Conservation (phyloP, 2,797 vertebrate genomes). For the Apogon hyalosoma region DNA sequence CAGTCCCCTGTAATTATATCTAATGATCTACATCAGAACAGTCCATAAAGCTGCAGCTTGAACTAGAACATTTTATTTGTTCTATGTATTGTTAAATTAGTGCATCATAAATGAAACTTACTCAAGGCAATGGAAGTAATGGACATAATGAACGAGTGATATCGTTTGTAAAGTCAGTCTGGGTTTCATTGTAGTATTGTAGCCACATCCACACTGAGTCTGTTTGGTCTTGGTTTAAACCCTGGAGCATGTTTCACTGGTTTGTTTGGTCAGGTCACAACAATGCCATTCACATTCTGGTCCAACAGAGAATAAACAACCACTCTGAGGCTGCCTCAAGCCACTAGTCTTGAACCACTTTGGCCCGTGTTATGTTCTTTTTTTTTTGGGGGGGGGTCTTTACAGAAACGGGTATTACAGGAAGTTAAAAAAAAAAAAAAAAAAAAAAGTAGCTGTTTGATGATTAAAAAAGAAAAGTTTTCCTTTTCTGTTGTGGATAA, state of each 20-base stretch:
- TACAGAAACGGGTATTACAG: no score
- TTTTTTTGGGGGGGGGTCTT: no score
- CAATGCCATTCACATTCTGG: background rate
- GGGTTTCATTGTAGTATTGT: background rate
- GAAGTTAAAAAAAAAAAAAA: no score
- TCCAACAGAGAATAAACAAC: slow-evolving; percentile 16
- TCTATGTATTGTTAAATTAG: slow-evolving; percentile 10
- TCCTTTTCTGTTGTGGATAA: no score
- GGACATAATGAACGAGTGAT: background rate
- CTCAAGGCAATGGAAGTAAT: background rate
- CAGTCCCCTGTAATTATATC: slow-evolving; percentile 7
- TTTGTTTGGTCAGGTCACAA: slow-evolving; percentile 17
- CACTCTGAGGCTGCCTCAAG: background rate
- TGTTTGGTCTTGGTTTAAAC: background rate
- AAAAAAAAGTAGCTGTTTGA: no score
- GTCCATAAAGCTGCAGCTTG: background rate
- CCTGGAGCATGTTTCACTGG: slow-evolving; percentile 7
- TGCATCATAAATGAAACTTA: background rate
- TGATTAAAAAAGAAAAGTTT: no score
- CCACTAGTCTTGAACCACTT: slow-evolving; percentile 3
- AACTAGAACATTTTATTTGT: background rate
- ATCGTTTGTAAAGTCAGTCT: slow-evolving; percentile 3
- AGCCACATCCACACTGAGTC: background rate
- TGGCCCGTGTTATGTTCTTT: background rate
- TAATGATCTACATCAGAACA: slow-evolving; percentile 5